These are phyloP conservation scores for Brevimyrus niger DNA, from an alignment of 2,113 vertebrate genomes.

Conservation along the genomic window DNA sequence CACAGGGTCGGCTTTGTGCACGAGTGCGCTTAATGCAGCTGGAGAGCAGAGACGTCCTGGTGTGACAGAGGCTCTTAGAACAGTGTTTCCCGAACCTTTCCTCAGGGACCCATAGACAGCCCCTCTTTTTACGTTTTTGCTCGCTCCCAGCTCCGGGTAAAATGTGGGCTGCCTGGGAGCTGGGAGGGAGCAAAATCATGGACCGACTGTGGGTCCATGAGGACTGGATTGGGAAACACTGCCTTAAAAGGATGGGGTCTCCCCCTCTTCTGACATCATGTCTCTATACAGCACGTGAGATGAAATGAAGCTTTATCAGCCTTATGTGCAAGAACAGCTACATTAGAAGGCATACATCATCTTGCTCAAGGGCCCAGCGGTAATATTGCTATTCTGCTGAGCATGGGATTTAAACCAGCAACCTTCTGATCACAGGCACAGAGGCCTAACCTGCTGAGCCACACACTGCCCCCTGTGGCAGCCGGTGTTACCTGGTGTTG, in stretches of 20 bases:
- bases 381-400: neutral
- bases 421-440: neutral
- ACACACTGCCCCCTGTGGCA: neutral
- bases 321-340: neutral
- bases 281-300: neutral
- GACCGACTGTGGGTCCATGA: neutral
- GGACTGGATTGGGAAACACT: neutral
- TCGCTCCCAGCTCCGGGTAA: neutral
- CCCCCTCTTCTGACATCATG: neutral
- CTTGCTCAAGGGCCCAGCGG: neutral
- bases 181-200: neutral
- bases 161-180: too few species aligned
- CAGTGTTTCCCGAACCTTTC: neutral
- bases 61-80: neutral
- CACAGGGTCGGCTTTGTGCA: slow-evolving; percentile 47
- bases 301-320: neutral
- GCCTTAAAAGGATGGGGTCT: neutral
- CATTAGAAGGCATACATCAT: neutral
- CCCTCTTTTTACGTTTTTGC: neutral
- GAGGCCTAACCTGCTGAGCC: neutral
- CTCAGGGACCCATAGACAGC: neutral
- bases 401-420: neutral
- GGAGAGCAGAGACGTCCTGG: slow-evolving; percentile 13
- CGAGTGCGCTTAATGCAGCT: slow-evolving; percentile 38
- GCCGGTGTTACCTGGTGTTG: neutral